A percentile compares a stretch with the other conserved stretches of the same genome.
These are phyloP conservation scores for Phyllotreta striolata DNA, from an alignment of 2,888 invertebrate species.

Conservation along the genomic window DNA sequence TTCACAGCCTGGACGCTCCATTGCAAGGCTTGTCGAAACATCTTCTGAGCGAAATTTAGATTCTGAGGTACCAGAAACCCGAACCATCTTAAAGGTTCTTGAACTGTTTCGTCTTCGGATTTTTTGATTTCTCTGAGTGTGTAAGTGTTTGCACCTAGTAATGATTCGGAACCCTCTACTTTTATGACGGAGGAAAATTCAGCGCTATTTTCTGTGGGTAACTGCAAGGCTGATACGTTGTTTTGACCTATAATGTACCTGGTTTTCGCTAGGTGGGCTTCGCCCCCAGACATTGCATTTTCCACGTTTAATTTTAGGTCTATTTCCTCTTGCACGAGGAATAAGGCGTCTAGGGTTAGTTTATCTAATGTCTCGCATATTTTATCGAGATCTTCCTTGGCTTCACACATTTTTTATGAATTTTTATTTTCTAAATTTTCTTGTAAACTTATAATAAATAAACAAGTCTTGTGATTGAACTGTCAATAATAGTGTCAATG, in stretches of 20 bases:
- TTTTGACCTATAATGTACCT: slow-evolving; percentile 82
- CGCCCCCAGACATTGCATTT: slow-evolving; percentile 72
- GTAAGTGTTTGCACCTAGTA: slow-evolving; percentile 42
- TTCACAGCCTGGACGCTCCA: slow-evolving; percentile 74
- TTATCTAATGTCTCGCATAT: slow-evolving; percentile 72
- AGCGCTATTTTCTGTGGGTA: slow-evolving; percentile 71
- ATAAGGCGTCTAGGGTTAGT: slow-evolving; percentile 72
- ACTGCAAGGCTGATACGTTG: slow-evolving; percentile 72
- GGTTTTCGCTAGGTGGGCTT: slow-evolving; percentile 77
- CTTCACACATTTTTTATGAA: slow-evolving; percentile 38
- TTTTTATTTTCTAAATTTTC: too few species aligned
- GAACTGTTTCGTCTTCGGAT: slow-evolving; percentile 54
- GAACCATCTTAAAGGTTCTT: slow-evolving; percentile 85
- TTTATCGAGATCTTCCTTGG: slow-evolving; percentile 55
- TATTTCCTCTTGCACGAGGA: slow-evolving; percentile 78
- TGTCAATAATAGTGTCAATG: too few species aligned
- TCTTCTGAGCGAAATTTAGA: slow-evolving; percentile 75
- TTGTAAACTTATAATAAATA: too few species aligned
- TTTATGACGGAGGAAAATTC: slow-evolving; percentile 62
- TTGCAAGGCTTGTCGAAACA: slow-evolving; percentile 75
- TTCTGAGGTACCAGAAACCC: slow-evolving; percentile 85
- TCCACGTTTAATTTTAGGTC: slow-evolving; percentile 74
- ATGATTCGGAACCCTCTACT: slow-evolving; percentile 43
- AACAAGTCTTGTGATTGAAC: too few species aligned
- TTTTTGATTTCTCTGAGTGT: slow-evolving; percentile 54